Base-by-base conservation (phyloP, 2,113 vertebrate genomes). In the Oryzias celebensis region DNA sequence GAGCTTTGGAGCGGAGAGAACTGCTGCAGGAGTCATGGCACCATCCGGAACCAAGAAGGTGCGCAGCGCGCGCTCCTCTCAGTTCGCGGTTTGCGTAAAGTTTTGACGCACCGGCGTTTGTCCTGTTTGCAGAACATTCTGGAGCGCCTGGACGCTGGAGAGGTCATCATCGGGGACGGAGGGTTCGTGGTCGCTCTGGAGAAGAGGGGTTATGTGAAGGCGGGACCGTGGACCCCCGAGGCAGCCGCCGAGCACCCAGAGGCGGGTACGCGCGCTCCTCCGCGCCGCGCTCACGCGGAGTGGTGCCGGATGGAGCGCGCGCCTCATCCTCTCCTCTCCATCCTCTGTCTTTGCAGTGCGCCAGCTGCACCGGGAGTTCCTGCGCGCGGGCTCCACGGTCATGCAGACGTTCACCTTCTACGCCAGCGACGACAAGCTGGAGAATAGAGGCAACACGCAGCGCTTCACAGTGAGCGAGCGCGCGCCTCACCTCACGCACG, bases 361-460 rank as follows among this genome's bases (percentile, higher is more conserved):
- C 28, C 96, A 99, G 91, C 95, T 98, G 88, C 97, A 99, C 75
- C 83, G 96, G 24, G 97, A 99, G 81, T 99, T 99, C 82, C 91
- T 98, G 58, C 91, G 97, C 72, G 94, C 96, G 0, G 97, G 97
- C 14, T 86, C 97, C 6, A 95, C 92, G 65, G 93, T 99, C 86
- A 94, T 98, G 90, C 97, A 99, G 85, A 95, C 97, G 0, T 98
- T 99, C 82, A 98, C 94, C n/a, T 99, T 99, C 73, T 89, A 99
- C 26, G 97, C 96, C 10, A 98, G 94, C 63, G 96, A 99, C 7
- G 97, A 99, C 73, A 99, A 99, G 79, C 91, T 99, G 78, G 93
- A 94, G 88, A 99, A 99, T 92, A 91, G 97, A n/a, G 97, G 97
- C 22, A 91, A 98, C 84, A 91, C 92, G 4, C 93, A 95, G 77